Evolutionary conservation across 2,888 invertebrate genomes (phyloP).

Genomic region (Rotaria macrura): DNA sequence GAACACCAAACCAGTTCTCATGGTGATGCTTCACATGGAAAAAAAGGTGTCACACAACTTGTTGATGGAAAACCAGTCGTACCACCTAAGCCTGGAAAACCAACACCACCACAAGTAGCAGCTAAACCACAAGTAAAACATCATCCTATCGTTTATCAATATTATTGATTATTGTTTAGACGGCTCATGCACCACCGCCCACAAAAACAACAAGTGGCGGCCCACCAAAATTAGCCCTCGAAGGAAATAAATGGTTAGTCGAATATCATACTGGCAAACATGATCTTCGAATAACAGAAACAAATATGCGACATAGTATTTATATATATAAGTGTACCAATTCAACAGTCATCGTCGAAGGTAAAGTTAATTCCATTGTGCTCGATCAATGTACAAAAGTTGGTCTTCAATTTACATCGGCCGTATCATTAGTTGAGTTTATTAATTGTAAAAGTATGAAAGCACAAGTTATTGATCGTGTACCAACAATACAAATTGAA

Average conservation of each 20-base stretch:
- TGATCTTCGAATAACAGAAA: conserved; percentile 69
- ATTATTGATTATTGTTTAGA: background rate
- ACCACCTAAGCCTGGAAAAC: conserved; percentile 16
- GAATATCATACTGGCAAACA: conserved; percentile 81
- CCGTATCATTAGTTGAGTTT: conserved; percentile 63
- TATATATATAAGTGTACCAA: conserved; percentile 88
- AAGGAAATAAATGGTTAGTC: conserved; percentile 94
- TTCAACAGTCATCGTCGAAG: conserved; percentile 63
- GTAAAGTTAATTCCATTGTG: conserved; percentile 84
- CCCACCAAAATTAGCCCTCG: conserved; percentile 72
- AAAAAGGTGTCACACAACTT: background rate
- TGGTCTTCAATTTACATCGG: conserved; percentile 29
- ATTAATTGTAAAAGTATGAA: conserved; percentile 96
- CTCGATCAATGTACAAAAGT: conserved; percentile 52
- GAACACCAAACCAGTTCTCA: too few relatives aligned
- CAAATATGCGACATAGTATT: conserved; percentile 91
- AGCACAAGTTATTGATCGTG: conserved; percentile 84
- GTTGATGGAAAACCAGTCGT: background rate
- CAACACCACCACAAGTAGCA: background rate
- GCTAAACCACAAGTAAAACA: conserved; percentile 5
- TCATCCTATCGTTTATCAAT: background rate
- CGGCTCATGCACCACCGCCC: background rate
- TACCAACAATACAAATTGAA: conserved; percentile 90
- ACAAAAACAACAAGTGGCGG: conserved; percentile 47
- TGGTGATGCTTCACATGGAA: background rate